phyloP scores from a whole-genome alignment of 2,113 vertebrate species.

The Saguinus midas region DNA sequence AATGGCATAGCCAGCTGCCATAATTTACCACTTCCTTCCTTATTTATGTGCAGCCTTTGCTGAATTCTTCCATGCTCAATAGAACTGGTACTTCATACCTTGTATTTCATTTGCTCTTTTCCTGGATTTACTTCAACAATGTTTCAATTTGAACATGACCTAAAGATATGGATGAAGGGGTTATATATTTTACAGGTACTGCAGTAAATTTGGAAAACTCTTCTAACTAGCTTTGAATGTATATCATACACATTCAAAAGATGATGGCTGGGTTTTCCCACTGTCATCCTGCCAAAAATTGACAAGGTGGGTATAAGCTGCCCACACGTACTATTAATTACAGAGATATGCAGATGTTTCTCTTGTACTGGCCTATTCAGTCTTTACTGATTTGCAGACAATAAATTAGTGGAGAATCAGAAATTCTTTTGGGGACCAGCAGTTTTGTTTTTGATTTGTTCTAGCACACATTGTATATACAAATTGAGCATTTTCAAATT shows the following conservation, averaged over 20 bases:
- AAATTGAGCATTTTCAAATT: not conserved
- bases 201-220: conserved; percentile 4
- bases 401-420: not conserved
- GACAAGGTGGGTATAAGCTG: not conserved
- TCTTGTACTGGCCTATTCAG: not conserved
- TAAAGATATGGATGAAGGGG: conserved; percentile 9
- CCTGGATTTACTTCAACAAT: conserved; percentile 33
- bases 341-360: not conserved
- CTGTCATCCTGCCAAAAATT: not conserved
- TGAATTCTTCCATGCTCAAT: not conserved
- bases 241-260: not conserved
- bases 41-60: not conserved
- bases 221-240: not conserved
- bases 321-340: not conserved
- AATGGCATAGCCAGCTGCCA: not conserved
- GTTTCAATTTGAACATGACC: conserved; percentile 21
- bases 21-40: not conserved
- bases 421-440: not conserved
- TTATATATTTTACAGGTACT: not conserved
- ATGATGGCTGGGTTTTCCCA: not conserved
- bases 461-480: not conserved
- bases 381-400: not conserved
- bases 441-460: not conserved
- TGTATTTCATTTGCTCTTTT: conserved; percentile 22
- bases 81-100: not conserved